These are phyloP conservation scores for Rhombomys opimus DNA, from an alignment of 2,113 vertebrate species.

Conservation along the genomic window DNA sequence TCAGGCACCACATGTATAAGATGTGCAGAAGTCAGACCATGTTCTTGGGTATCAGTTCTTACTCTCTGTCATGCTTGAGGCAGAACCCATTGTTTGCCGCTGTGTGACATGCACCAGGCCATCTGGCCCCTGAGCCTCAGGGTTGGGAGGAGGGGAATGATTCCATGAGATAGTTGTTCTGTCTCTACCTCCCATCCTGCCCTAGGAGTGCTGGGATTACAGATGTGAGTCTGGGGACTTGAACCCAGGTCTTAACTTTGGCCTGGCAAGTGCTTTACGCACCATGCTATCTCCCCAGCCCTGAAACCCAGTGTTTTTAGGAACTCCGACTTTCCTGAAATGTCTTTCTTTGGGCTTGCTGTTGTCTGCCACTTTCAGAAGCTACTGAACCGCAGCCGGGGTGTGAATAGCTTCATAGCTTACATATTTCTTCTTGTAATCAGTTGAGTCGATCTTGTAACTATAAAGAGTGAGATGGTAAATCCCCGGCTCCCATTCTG, in stretches of 20 bases:
- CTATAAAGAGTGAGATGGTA: constrained; percentile 77
- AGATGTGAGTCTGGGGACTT: not conserved
- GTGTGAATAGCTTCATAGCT: constrained; percentile 77
- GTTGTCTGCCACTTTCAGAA: constrained; percentile 69
- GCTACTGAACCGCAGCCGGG: constrained; percentile 70
- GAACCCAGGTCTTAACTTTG: not conserved
- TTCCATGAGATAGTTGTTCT: too few relatives aligned
- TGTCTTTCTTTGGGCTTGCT: constrained; percentile 70
- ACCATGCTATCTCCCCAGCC: not conserved
- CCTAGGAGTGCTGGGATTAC: not conserved
- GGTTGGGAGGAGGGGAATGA: not conserved
- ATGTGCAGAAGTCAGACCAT: not conserved
- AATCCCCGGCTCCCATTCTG: constrained; percentile 75
- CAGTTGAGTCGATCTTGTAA: constrained; percentile 75
- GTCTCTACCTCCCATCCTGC: not conserved
- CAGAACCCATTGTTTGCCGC: too few relatives aligned
- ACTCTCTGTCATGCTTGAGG: not conserved
- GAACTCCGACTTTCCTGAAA: constrained; percentile 54
- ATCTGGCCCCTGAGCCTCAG: not conserved
- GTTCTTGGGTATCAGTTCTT: not conserved
- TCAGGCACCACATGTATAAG: not conserved
- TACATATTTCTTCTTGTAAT: constrained; percentile 80
- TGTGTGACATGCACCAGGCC: not conserved
- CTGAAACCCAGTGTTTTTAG: constrained; percentile 28
- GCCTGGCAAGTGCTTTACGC: not conserved